These are phyloP conservation scores for Apis cerana DNA, from an alignment of 1,140 invertebrate species.

Conservation along the genomic window DNA sequence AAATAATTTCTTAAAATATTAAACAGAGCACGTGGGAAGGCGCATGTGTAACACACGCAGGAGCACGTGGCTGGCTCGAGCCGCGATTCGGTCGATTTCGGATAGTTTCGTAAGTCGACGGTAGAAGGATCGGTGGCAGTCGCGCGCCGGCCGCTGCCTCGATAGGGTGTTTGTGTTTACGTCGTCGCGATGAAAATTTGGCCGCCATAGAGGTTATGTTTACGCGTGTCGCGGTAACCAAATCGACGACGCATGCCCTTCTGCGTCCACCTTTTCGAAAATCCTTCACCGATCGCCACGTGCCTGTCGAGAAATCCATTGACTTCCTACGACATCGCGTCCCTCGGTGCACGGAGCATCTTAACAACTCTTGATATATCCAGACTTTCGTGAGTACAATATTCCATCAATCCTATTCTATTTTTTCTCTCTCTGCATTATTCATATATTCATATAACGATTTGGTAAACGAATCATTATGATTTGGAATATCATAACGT, in stretches of 20 bases:
- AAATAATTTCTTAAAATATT: background rate
- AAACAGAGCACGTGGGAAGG: slow-evolving; percentile 51
- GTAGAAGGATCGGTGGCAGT: slow-evolving; percentile 70
- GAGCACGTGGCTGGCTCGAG: slow-evolving; percentile 59
- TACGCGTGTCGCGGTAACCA: slow-evolving; percentile 44
- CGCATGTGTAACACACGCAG: slow-evolving; percentile 4
- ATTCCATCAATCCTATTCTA: background rate
- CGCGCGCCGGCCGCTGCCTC: slow-evolving; percentile 80
- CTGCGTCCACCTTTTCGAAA: slow-evolving; percentile 7
- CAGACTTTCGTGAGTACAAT: slow-evolving; percentile 15
- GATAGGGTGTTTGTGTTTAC: slow-evolving; percentile 71
- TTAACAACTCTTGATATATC: background rate
- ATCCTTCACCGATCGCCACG: slow-evolving; percentile 4
- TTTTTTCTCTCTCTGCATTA: too few relatives aligned
- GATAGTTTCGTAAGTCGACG: slow-evolving; percentile 54
- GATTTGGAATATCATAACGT: background rate
- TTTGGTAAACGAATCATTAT: too few relatives aligned
- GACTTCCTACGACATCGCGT: background rate
- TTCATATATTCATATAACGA: too few relatives aligned
- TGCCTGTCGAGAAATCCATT: slow-evolving; percentile 1
- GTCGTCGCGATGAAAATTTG: slow-evolving; percentile 56
- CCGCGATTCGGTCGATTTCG: slow-evolving; percentile 48
- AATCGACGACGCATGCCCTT: slow-evolving; percentile 33
- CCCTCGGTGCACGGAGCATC: too few relatives aligned
- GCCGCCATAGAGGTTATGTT: slow-evolving; percentile 70